These are phyloP conservation scores for Machimus atricapillus DNA, from an alignment of 2,888 invertebrate species.

Conservation along the genomic window DNA sequence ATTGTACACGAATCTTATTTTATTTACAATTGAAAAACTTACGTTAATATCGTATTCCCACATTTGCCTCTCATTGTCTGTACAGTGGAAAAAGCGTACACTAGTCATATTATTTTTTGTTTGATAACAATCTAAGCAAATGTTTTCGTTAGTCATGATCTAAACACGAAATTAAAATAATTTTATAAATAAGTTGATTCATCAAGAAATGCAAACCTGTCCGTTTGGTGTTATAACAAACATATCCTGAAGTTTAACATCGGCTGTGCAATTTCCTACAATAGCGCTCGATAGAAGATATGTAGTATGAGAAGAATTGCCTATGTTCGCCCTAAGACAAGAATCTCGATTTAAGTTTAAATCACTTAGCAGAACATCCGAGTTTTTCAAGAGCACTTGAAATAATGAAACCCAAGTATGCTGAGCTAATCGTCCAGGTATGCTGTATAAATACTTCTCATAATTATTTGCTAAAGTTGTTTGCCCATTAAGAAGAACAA, in stretches of 20 bases:
- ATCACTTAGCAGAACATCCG: constrained; percentile 52
- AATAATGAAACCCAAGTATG: constrained; percentile 56
- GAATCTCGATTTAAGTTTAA: constrained; percentile 56
- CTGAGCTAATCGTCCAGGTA: constrained; percentile 53
- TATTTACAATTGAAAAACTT: constrained; percentile 47
- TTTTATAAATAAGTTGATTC: neutral
- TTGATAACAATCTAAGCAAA: constrained; percentile 78
- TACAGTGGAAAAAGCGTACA: constrained; percentile 57
- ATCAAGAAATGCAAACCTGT: constrained; percentile 48
- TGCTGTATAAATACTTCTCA: constrained; percentile 54
- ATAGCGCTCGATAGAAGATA: constrained; percentile 52
- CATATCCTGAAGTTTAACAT: constrained; percentile 66
- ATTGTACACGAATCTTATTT: neutral
- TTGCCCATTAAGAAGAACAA: constrained; percentile 62
- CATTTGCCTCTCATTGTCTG: constrained; percentile 53
- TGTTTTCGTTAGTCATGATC: constrained; percentile 86
- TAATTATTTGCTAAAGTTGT: constrained; percentile 55
- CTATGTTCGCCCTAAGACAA: constrained; percentile 56
- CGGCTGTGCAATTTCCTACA: constrained; percentile 56
- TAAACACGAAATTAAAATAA: neutral
- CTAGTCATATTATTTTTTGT: constrained; percentile 51
- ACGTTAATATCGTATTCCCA: constrained; percentile 61
- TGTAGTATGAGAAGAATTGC: constrained; percentile 52
- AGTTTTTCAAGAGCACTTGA: constrained; percentile 53
- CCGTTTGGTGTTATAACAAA: constrained; percentile 73